Evolutionary conservation across 2,888 invertebrate genomes (phyloP).

Genomic region (Lepas anatifera): DNA sequence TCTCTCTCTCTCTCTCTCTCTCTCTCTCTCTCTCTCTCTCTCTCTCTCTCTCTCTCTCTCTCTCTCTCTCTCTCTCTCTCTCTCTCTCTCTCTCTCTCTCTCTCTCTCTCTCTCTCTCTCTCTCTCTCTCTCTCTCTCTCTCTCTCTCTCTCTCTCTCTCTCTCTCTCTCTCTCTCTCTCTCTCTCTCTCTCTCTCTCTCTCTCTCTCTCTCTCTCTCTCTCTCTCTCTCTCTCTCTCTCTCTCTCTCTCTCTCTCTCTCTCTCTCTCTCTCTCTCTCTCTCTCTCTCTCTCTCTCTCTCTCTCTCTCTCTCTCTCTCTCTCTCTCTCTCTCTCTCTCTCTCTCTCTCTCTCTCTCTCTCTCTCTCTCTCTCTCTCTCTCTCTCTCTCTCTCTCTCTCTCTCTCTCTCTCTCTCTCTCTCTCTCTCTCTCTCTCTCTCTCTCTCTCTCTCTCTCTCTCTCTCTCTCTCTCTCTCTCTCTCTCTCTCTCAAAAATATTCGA

Average conservation of each 20-base stretch:
- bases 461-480: constrained; percentile 17
- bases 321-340: not conserved
- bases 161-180: constrained; percentile 18
- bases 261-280: not conserved
- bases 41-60: constrained; percentile 11
- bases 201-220: constrained; percentile 15
- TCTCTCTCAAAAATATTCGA: too few relatives aligned
- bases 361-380: constrained; percentile 13
- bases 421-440: constrained; percentile 9
- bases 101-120: constrained; percentile 15
- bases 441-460: constrained; percentile 16
- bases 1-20: constrained; percentile 9
- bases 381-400: constrained; percentile 14
- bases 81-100: constrained; percentile 16
- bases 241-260: not conserved
- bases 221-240: constrained; percentile 11
- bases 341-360: constrained; percentile 9
- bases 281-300: not conserved
- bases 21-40: not conserved
- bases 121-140: constrained; percentile 18
- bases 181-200: constrained; percentile 16
- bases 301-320: not conserved
- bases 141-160: constrained; percentile 17
- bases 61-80: constrained; percentile 16
- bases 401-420: constrained; percentile 13